Conservation (phyloP, 2,797 vertebrate genomes). For the Acipenser transmontanus region DNA sequence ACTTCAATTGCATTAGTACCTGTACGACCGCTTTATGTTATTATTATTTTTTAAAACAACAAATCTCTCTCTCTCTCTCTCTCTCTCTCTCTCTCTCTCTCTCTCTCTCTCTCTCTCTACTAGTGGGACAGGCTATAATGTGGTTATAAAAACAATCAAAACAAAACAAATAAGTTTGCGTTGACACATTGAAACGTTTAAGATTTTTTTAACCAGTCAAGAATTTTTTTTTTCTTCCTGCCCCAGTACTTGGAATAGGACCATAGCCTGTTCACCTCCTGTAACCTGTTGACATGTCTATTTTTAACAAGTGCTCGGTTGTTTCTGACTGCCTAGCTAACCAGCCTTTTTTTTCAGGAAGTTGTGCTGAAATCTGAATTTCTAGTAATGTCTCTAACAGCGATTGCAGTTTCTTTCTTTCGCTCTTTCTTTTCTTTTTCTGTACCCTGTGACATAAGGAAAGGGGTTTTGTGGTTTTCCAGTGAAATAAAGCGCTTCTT, state of each 20-base stretch:
- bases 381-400: conserved; percentile 43
- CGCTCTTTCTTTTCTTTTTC: conserved; percentile 34
- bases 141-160: too few species aligned
- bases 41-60: background rate
- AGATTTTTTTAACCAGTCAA: conserved; percentile 12
- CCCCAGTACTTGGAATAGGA: conserved; percentile 11
- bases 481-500: conserved; percentile 84
- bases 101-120: too few species aligned
- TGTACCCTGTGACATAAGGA: conserved; percentile 41
- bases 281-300: conserved; percentile 71
- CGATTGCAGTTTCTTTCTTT: conserved; percentile 38
- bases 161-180: too few species aligned
- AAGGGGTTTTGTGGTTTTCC: conserved; percentile 62
- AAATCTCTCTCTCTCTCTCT: too few species aligned
- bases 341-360: conserved; percentile 30
- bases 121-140: too few species aligned
- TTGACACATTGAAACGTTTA: background rate
- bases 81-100: too few species aligned
- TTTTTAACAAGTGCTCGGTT: conserved; percentile 33
- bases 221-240: conserved; percentile 2
- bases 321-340: conserved; percentile 19
- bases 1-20: background rate
- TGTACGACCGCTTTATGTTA: background rate
- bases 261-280: conserved; percentile 13
- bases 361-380: conserved; percentile 33